phyloP scores from a whole-genome alignment of 2,797 vertebrate genomes.

The Poecilia gillii region DNA sequence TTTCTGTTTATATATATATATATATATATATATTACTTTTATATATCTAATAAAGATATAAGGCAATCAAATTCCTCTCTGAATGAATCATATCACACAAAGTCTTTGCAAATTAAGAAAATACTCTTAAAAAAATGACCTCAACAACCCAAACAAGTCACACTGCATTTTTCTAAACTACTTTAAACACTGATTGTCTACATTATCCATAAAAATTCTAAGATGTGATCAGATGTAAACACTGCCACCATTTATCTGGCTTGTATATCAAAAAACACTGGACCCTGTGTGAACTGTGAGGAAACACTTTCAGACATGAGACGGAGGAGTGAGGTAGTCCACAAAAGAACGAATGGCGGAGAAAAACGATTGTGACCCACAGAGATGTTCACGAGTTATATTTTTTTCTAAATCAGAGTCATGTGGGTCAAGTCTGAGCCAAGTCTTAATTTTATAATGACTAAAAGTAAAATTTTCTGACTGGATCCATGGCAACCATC shows the following conservation, averaged over 20 bases:
- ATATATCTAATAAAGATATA: conserved; percentile 50
- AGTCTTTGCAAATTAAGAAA: conserved; percentile 34
- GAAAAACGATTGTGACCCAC: not conserved
- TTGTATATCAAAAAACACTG: conserved; percentile 38
- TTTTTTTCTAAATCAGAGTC: not conserved
- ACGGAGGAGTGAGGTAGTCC: conserved; percentile 71
- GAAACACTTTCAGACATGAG: conserved; percentile 34
- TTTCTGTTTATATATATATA: not conserved
- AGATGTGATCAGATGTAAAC: conserved; percentile 68
- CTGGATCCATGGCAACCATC: not conserved
- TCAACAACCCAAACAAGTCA: conserved; percentile 22
- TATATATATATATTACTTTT: not conserved
- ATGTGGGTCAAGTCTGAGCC: not conserved
- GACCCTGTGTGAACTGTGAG: conserved; percentile 66
- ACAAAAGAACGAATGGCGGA: conserved; percentile 45
- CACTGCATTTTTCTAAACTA: conserved; percentile 21
- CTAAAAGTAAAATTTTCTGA: not conserved
- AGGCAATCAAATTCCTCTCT: conserved; percentile 56
- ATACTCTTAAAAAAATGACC: conserved; percentile 23
- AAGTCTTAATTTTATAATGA: not conserved
- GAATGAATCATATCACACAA: conserved; percentile 19
- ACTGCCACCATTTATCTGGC: conserved; percentile 49
- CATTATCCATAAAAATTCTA: conserved; percentile 63
- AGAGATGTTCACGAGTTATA: not conserved
- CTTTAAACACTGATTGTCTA: conserved; percentile 80